phyloP scores from a whole-genome alignment of 2,113 vertebrate genomes.

The Micronycteris hirsuta region DNA sequence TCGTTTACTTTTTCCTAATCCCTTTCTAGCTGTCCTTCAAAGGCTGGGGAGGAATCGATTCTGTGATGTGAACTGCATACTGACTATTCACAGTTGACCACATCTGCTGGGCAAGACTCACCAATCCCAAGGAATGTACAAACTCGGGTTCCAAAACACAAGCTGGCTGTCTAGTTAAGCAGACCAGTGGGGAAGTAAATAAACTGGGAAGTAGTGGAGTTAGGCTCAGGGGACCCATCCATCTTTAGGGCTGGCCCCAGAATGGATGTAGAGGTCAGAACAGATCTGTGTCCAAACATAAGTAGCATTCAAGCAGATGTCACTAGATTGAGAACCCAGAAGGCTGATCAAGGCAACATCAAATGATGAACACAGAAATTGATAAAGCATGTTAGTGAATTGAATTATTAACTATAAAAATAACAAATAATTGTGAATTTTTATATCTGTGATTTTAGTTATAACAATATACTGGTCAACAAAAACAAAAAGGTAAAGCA shows the following conservation, averaged over 20 bases:
- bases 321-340: background rate
- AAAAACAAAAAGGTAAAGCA: background rate
- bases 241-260: background rate
- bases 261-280: background rate
- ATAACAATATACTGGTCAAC: background rate
- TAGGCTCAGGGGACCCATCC: background rate
- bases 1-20: background rate
- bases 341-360: background rate
- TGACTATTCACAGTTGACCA: conserved; percentile 51
- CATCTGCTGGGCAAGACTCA: conserved; percentile 53
- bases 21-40: background rate
- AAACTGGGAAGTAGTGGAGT: background rate
- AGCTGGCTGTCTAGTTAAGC: background rate
- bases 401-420: background rate
- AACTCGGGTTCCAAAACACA: conserved; percentile 58
- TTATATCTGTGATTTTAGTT: background rate
- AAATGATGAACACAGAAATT: background rate
- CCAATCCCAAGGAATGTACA: conserved; percentile 68
- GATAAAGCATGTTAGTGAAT: background rate
- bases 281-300: background rate
- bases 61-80: conserved; percentile 35
- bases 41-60: conserved; percentile 20
- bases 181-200: background rate
- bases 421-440: background rate
- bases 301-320: background rate